Percentiles rank a stretch among this genome's conserved stretches.
phyloP scores from a whole-genome alignment of 2,888 invertebrate species.

The Meiosimyza decipiens region DNA sequence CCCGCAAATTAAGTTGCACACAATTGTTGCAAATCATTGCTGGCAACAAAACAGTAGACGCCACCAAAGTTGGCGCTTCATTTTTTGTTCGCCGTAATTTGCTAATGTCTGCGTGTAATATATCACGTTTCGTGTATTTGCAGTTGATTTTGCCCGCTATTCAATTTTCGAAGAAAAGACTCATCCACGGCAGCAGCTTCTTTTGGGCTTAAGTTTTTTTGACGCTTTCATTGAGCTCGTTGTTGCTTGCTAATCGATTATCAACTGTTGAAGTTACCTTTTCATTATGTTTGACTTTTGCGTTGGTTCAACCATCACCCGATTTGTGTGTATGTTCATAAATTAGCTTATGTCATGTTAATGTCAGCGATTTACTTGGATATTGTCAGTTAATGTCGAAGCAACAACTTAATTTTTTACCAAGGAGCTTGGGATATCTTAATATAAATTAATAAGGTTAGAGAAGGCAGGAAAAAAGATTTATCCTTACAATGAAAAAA shows the following conservation, averaged over 20 bases:
- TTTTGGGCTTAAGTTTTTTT: neutral
- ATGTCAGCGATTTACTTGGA: conserved; percentile 45
- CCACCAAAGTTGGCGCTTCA: conserved; percentile 31
- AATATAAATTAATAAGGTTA: neutral
- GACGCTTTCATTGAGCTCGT: conserved; percentile 29
- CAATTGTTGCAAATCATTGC: conserved; percentile 1
- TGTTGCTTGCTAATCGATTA: conserved; percentile 59
- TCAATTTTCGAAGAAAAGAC: neutral
- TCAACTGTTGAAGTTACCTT: conserved; percentile 39
- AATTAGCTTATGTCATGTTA: conserved; percentile 59
- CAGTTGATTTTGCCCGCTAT: neutral
- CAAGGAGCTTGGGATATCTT: neutral
- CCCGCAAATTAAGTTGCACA: conserved; percentile 49
- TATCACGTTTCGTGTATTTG: conserved; percentile 50
- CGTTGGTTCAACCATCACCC: neutral
- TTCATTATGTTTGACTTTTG: conserved; percentile 17
- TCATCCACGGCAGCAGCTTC: neutral
- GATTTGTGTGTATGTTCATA: conserved; percentile 49
- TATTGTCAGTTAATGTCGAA: conserved; percentile 48
- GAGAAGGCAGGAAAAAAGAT: neutral
- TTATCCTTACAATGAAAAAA: neutral
- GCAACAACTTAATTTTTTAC: conserved; percentile 48
- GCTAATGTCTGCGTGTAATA: conserved; percentile 52
- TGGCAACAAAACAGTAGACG: conserved; percentile 1
- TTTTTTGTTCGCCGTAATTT: conserved; percentile 42